These are phyloP conservation scores for Ganaspis sp. DNA, from an alignment of 1,140 invertebrate species.

Conservation along the genomic window DNA sequence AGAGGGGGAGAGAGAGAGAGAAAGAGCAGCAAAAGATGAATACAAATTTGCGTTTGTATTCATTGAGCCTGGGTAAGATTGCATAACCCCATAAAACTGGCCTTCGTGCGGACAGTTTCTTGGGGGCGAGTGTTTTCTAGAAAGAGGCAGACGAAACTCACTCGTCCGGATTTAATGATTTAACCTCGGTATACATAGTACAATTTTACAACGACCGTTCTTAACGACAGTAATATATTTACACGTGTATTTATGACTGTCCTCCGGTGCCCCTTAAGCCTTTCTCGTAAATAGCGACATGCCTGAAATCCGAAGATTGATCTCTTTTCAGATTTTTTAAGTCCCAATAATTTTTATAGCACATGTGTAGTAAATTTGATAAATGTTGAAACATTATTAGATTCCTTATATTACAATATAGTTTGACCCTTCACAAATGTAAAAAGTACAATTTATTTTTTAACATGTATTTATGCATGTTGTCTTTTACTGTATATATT, in stretches of 20 bases:
- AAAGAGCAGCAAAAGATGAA: not conserved
- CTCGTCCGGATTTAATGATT: constrained; percentile 66
- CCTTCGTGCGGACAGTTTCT: constrained; percentile 39
- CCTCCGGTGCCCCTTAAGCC: constrained; percentile 56
- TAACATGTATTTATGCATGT: too few relatives aligned
- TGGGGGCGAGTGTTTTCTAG: constrained; percentile 35
- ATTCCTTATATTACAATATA: too few relatives aligned
- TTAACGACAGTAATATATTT: constrained; percentile 73
- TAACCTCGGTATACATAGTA: constrained; percentile 63
- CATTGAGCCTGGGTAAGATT: constrained; percentile 16
- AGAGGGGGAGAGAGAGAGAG: not conserved
- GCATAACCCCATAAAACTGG: constrained; percentile 34
- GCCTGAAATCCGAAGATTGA: not conserved
- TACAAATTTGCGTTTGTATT: constrained; percentile 26
- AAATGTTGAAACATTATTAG: too few relatives aligned
- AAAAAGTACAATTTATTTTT: too few relatives aligned
- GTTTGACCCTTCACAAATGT: too few relatives aligned
- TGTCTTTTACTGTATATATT: too few relatives aligned
- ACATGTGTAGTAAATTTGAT: too few relatives aligned
- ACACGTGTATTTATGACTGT: constrained; percentile 71
- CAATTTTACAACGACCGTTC: constrained; percentile 65
- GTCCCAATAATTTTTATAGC: not conserved
- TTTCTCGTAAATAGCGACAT: not conserved
- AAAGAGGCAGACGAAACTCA: constrained; percentile 43
- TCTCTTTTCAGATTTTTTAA: constrained; percentile 38